Conservation (phyloP, 2,797 vertebrate species). For the Aplochiton taeniatus region DNA sequence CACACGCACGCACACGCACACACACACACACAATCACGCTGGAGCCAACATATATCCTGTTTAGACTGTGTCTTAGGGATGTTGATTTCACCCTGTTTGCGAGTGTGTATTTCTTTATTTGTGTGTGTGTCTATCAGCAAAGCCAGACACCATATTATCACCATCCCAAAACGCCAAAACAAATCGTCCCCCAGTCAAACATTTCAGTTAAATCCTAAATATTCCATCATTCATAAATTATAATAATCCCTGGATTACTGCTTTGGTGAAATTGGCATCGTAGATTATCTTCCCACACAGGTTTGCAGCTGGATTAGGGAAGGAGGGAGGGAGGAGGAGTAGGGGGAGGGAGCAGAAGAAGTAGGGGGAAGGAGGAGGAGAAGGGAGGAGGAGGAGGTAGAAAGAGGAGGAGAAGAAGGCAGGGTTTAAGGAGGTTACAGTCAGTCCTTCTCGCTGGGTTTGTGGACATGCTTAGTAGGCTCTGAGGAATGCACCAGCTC, state of each 20-base stretch:
- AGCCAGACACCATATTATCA: conserved; percentile 36
- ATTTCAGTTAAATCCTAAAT: conserved; percentile 50
- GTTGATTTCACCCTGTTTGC: conserved; percentile 11
- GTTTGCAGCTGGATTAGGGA: conserved; percentile 28
- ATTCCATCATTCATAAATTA: conserved; percentile 58
- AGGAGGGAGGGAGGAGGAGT: conserved; percentile 4
- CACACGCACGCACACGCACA: not conserved
- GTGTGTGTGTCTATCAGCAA: conserved; percentile 3
- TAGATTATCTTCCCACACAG: conserved; percentile 56
- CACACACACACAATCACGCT: not conserved
- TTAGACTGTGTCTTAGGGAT: conserved; percentile 27
- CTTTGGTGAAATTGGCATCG: conserved; percentile 55
- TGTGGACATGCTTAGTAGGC: conserved; percentile 60
- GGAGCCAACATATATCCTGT: conserved; percentile 40
- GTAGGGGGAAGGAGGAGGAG: not conserved
- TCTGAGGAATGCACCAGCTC: conserved; percentile 50
- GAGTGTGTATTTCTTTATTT: conserved; percentile 3
- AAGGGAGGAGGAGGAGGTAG: conserved; percentile 6
- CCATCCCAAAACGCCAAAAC: not conserved
- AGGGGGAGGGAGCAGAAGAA: not conserved
- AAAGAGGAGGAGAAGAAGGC: conserved; percentile 14
- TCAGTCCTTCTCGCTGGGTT: conserved; percentile 53
- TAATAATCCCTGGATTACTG: conserved; percentile 58
- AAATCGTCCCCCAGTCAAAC: too few relatives aligned
- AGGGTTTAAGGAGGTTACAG: conserved; percentile 37